These are phyloP conservation scores for Enteromius mattozi DNA, from an alignment of 2,797 vertebrate genomes.

Conservation along the genomic window DNA sequence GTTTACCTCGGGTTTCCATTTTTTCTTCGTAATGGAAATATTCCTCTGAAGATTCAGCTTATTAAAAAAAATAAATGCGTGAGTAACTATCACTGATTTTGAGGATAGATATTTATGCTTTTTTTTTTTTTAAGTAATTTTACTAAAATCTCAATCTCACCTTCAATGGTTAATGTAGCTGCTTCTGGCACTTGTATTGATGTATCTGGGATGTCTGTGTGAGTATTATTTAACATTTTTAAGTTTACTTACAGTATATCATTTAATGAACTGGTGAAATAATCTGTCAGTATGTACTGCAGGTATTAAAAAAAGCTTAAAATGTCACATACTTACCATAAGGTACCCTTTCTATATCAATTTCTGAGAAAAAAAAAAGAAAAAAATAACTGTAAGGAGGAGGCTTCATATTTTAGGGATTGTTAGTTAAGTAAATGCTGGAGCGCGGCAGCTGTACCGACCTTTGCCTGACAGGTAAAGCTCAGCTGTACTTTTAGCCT, in stretches of 20 bases:
- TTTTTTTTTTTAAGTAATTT: background rate
- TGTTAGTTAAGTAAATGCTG: conserved; percentile 59
- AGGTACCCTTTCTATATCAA: conserved; percentile 91
- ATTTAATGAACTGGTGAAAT: background rate
- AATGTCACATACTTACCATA: conserved; percentile 81
- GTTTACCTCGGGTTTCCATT: conserved; percentile 75
- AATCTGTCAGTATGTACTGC: background rate
- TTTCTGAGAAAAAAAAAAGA: conserved; percentile 83
- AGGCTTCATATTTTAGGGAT: conserved; percentile 31
- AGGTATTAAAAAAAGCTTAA: background rate
- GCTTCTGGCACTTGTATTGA: conserved; percentile 88
- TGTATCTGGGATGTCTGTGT: conserved; percentile 91
- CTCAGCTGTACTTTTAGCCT: conserved; percentile 97
- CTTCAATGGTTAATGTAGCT: conserved; percentile 83
- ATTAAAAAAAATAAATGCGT: conserved; percentile 42
- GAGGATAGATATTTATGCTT: conserved; percentile 34
- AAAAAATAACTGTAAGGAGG: conserved; percentile 58
- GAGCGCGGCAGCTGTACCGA: conserved; percentile 73
- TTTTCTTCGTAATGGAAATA: conserved; percentile 78
- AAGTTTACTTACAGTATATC: background rate
- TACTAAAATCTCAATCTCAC: conserved; percentile 73
- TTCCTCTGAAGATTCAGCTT: conserved; percentile 74
- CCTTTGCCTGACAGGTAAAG: conserved; percentile 97
- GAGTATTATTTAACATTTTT: conserved; percentile 54
- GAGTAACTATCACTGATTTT: conserved; percentile 18